Conservation (phyloP, 2,888 invertebrate species). For the Sturmia bella region DNA sequence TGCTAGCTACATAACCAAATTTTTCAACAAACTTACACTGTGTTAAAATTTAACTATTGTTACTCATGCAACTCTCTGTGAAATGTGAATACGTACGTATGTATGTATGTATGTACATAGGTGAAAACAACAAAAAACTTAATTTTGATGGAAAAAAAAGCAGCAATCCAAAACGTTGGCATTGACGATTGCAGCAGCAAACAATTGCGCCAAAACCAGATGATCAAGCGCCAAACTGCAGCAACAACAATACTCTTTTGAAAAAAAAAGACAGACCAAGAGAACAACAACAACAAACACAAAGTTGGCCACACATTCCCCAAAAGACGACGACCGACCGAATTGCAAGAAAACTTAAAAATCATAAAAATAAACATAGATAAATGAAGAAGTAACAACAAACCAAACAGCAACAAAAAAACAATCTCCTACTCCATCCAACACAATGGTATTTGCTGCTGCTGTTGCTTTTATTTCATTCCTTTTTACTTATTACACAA, state of each 20-base stretch:
- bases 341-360: conserved; percentile 26
- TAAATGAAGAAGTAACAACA: conserved; percentile 72
- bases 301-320: conserved; percentile 64
- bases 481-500: conserved; percentile 17
- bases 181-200: conserved; percentile 40
- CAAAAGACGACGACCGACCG: conserved; percentile 66
- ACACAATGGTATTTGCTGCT: conserved; percentile 11
- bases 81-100: conserved; percentile 35
- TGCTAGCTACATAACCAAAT: neutral
- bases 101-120: neutral
- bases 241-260: conserved; percentile 56
- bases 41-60: conserved; percentile 32
- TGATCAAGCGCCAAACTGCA: conserved; percentile 72
- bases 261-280: conserved; percentile 43
- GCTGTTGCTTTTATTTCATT: conserved; percentile 43
- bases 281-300: conserved; percentile 56
- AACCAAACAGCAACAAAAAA: conserved; percentile 48
- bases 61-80: conserved; percentile 38
- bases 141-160: conserved; percentile 20
- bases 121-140: conserved; percentile 15
- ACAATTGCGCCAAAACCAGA: conserved; percentile 73
- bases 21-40: conserved; percentile 33
- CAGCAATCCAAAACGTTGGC: conserved; percentile 47
- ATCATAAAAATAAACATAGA: conserved; percentile 18
- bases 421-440: neutral